Conservation (phyloP, 2,113 vertebrate species). For the Ibidorhyncha struthersii region DNA sequence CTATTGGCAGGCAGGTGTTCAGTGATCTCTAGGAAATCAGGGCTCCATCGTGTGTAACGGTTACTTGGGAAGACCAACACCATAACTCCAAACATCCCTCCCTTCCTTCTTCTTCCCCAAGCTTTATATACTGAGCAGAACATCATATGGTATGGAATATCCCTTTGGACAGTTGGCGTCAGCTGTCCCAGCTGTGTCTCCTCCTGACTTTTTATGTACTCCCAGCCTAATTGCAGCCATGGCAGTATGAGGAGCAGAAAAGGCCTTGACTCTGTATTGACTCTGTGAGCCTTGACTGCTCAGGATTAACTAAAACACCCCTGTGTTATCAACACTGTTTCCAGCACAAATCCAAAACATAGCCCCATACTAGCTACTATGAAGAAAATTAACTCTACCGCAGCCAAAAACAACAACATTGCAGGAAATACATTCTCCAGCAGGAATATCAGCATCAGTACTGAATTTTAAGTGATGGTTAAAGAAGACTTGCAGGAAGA, state of each 20-base stretch:
- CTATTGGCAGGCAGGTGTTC: not conserved
- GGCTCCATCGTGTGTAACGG: not conserved
- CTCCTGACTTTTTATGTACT: not conserved
- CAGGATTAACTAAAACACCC: not conserved
- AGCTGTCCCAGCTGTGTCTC: not conserved
- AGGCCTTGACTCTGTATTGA: too few species aligned
- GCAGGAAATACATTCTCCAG: not conserved
- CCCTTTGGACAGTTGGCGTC: not conserved
- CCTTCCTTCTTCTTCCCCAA: not conserved
- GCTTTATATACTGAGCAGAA: not conserved
- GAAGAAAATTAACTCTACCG: not conserved
- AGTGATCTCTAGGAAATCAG: not conserved
- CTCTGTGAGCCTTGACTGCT: not conserved
- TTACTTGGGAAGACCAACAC: not conserved
- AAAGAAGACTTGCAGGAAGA: not conserved
- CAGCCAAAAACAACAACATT: not conserved
- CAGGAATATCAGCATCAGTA: not conserved
- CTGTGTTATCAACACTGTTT: not conserved
- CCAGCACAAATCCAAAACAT: not conserved
- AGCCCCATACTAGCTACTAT: not conserved
- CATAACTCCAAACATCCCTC: not conserved
- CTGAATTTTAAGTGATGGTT: conserved; percentile 31
- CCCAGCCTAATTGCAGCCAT: too few species aligned
- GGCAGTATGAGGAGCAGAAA: too few species aligned
- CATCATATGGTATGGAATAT: not conserved